Evolutionary conservation across 2,797 vertebrate species (phyloP), one percentile per base, ranked within the genome.

Genomic region (Cynopterus sphinx): DNA sequence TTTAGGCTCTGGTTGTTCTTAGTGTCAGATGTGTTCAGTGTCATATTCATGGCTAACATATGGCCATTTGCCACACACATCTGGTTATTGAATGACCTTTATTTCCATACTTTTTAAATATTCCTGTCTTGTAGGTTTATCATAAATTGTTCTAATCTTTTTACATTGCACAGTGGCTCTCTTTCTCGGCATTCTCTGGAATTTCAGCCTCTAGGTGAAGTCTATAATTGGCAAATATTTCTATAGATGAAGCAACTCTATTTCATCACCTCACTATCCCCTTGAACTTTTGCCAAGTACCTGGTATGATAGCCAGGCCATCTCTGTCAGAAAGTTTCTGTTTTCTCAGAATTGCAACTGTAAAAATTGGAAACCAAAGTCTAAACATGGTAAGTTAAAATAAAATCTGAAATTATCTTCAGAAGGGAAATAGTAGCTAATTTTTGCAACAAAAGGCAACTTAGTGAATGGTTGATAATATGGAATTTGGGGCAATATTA

Each of bases 401-500:
- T 53, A 71, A 73, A 67, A 63, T 33, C 3, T 43, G 11, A 63
- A 84, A 78, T 67, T 51, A 33, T 24, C 2, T 39, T 53, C 36
- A 39, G 57, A 49, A 12, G 6, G 9, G 16, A 26, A 84, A 70
- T 33, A 24, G 10, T 31, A 3, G 8, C 9, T 39, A 31, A 43
- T 46, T 71, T 91, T 81, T 65, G 1, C 7, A 41, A 49, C 6
- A 12, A 81, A 41, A 55, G 31, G 7, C 6, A 65, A 9, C 71
- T 49, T 67, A 17, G 39, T 3, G 21, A 73, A 53, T 53, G 6
- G 0, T 28, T 63, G 57, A 71, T 55, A 28, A 71, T 7, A 71
- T 15, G 9, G 1, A 24, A 55, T 12, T 8, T 9, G 2, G 1
- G 19, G 7, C 17, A n/a, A 21, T 9, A 21, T 8, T 43, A 1